phyloP scores from a whole-genome alignment of 2,113 vertebrate genomes.

The Atlantisia rogersi region DNA sequence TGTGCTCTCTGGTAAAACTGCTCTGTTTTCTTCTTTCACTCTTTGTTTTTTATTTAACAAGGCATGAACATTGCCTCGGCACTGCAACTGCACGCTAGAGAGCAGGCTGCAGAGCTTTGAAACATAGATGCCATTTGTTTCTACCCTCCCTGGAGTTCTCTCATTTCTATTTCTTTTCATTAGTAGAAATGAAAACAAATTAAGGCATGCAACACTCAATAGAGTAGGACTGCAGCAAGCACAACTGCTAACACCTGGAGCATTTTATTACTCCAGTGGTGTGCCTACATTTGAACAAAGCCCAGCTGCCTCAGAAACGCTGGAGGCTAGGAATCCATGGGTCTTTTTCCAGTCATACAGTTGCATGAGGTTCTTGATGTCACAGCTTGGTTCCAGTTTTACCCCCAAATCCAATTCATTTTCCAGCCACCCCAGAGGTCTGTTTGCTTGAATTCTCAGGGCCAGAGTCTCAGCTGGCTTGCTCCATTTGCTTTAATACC shows the following conservation, averaged over 20 bases:
- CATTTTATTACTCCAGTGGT: background rate
- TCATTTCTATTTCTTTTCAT: constrained; percentile 69
- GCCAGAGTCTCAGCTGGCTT: background rate
- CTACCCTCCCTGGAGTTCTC: constrained; percentile 41
- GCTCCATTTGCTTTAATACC: background rate
- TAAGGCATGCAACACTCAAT: constrained; percentile 12
- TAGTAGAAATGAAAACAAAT: constrained; percentile 69
- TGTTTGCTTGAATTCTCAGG: background rate
- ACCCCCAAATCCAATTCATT: background rate
- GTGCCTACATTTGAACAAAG: background rate
- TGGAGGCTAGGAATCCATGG: background rate
- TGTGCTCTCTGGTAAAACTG: constrained; percentile 27
- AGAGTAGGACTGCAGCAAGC: constrained; percentile 12
- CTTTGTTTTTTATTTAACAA: constrained; percentile 61
- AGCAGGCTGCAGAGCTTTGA: constrained; percentile 27
- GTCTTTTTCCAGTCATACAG: background rate
- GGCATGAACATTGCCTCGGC: background rate
- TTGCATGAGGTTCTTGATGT: background rate
- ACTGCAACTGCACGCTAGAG: background rate
- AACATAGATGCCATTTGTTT: background rate
- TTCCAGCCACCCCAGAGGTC: background rate
- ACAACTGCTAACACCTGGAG: constrained; percentile 7
- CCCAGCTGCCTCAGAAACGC: background rate
- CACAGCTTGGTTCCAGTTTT: background rate
- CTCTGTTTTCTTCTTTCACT: background rate